These are phyloP conservation scores for Phalacrocorax pelagicus DNA, from an alignment of 2,113 vertebrate genomes.

Conservation along the genomic window DNA sequence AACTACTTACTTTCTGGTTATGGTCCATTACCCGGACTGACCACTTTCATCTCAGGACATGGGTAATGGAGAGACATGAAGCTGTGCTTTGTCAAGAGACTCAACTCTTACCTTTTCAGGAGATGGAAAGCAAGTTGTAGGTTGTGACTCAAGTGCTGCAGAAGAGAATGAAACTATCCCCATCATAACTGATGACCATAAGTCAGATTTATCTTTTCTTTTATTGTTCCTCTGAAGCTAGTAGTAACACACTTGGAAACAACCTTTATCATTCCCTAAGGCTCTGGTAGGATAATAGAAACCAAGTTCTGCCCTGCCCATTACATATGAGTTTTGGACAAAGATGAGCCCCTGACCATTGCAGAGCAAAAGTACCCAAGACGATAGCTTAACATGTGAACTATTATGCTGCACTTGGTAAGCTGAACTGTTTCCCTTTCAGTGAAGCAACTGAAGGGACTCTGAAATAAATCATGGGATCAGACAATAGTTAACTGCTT, in stretches of 20 bases:
- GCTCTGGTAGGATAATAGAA: background rate
- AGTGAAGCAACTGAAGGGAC: background rate
- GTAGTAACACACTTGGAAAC: background rate
- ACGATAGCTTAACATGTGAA: fast-evolving
- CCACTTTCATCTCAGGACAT: background rate
- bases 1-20: background rate
- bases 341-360: background rate
- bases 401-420: background rate
- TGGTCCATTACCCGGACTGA: background rate
- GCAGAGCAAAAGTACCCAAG: background rate
- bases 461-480: background rate
- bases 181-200: background rate
- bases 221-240: background rate
- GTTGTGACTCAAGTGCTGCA: background rate
- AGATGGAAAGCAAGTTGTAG: background rate
- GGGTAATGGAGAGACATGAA: background rate
- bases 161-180: background rate
- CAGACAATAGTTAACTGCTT: background rate
- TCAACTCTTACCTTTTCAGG: background rate
- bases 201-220: background rate
- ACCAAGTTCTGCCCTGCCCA: background rate
- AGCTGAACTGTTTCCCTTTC: background rate
- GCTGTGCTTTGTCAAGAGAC: background rate
- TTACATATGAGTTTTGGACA: background rate
- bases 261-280: background rate